Percentiles rank a stretch among this genome's conserved stretches.
Conservation (phyloP, 2,888 invertebrate genomes). For the Temnothorax ravouxi region DNA sequence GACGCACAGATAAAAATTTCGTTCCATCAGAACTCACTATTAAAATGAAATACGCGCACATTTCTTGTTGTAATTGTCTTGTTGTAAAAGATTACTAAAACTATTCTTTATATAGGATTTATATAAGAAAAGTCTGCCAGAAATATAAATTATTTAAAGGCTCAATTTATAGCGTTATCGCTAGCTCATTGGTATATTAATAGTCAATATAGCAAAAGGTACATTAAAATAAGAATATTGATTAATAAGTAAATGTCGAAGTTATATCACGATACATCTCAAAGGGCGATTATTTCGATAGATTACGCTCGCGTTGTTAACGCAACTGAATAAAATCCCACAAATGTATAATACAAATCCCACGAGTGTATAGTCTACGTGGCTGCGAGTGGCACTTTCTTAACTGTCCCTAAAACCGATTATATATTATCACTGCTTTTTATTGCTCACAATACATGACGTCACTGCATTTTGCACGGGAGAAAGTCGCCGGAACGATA, state of each 20-base stretch:
- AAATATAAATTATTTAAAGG: not conserved
- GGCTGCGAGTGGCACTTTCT: not conserved
- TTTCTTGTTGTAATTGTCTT: not conserved
- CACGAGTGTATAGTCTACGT: not conserved
- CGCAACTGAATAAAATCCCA: not conserved
- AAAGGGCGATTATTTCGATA: slow-evolving; percentile 25
- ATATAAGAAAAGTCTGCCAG: not conserved
- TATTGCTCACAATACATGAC: not conserved
- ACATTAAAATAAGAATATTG: slow-evolving; percentile 43
- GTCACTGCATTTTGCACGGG: not conserved
- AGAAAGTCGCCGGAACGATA: slow-evolving; percentile 2
- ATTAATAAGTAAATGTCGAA: slow-evolving; percentile 33
- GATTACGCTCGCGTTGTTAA: not conserved
- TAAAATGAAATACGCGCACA: too few relatives aligned
- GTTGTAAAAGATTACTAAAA: not conserved
- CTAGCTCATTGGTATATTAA: not conserved
- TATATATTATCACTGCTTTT: not conserved
- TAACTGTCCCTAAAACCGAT: not conserved
- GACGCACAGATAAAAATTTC: slow-evolving; percentile 2
- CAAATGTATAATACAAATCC: slow-evolving; percentile 23
- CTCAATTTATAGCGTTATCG: not conserved
- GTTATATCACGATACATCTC: not conserved
- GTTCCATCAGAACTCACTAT: too few relatives aligned
- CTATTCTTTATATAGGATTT: not conserved
- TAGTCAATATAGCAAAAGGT: not conserved